Percentiles rank a stretch among this genome's conserved stretches.
These are phyloP conservation scores for Rhinophrynus dorsalis DNA, from an alignment of 2,797 vertebrate species.

Conservation along the genomic window DNA sequence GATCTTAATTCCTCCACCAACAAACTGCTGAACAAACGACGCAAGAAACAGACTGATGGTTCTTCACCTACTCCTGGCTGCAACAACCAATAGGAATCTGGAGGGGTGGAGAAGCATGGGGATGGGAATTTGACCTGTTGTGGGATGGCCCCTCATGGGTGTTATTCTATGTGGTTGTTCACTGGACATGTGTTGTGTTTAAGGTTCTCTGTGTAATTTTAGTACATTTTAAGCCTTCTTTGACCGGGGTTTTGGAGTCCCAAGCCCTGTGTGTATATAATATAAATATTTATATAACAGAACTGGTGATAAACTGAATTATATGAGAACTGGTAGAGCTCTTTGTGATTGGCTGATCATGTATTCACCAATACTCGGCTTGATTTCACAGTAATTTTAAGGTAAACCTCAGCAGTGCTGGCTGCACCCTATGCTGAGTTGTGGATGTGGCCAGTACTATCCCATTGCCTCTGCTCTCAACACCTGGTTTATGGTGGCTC, in stretches of 20 bases:
- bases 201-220: conserved; percentile 16
- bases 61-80: conserved; percentile 77
- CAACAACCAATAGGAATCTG: conserved; percentile 82
- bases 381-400: no score
- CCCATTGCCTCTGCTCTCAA: no score
- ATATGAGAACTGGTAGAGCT: no score
- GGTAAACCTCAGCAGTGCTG: no score
- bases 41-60: conserved; percentile 87
- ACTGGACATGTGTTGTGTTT: conserved; percentile 1
- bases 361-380: no score
- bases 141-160: neutral
- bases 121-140: neutral
- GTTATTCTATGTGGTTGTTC: neutral
- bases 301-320: neutral
- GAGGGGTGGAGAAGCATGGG: neutral
- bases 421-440: no score
- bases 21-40: conserved; percentile 91
- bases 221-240: neutral
- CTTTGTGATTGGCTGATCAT: no score
- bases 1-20: conserved; percentile 95
- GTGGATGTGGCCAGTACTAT: no score
- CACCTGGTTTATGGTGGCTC: no score
- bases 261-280: conserved; percentile 24
- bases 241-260: neutral
- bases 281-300: conserved; percentile 40